Evolutionary conservation across 2,888 invertebrate species (phyloP).

Genomic region (Ypsolopha sequella): DNA sequence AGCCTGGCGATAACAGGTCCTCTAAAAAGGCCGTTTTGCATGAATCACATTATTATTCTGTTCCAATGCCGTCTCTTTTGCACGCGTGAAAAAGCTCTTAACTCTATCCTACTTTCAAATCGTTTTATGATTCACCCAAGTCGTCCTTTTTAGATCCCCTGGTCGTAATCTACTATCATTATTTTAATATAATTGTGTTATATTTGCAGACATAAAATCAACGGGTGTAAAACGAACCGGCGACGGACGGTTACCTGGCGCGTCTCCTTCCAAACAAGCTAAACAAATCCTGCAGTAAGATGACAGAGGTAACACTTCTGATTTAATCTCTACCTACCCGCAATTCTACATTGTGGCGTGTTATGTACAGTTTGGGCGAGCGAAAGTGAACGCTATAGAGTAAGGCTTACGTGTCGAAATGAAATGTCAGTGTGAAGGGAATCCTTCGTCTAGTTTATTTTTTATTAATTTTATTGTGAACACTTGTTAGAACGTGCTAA

Average conservation of each 20-base stretch:
- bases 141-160: no score
- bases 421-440: neutral
- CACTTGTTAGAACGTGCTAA: no score
- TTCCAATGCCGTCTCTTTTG: no score
- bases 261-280: slow-evolving; percentile 62
- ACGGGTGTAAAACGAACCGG: slow-evolving; percentile 57
- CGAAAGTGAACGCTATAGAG: neutral
- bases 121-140: no score
- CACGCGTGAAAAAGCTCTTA: no score
- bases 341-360: slow-evolving; percentile 18
- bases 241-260: slow-evolving; percentile 55
- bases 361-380: slow-evolving; percentile 20
- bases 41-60: no score
- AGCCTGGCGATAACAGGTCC: no score
- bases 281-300: slow-evolving; percentile 53
- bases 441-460: no score
- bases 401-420: neutral
- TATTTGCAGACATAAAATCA: slow-evolving; percentile 46
- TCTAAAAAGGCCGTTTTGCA: no score
- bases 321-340: neutral
- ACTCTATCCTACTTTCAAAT: no score
- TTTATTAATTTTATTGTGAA: no score
- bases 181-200: slow-evolving; percentile 5
- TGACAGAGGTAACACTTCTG: slow-evolving; percentile 16
- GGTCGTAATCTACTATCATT: no score